Conservation (phyloP, 2,797 vertebrate species). For the Dicrostonyx torquatus region DNA sequence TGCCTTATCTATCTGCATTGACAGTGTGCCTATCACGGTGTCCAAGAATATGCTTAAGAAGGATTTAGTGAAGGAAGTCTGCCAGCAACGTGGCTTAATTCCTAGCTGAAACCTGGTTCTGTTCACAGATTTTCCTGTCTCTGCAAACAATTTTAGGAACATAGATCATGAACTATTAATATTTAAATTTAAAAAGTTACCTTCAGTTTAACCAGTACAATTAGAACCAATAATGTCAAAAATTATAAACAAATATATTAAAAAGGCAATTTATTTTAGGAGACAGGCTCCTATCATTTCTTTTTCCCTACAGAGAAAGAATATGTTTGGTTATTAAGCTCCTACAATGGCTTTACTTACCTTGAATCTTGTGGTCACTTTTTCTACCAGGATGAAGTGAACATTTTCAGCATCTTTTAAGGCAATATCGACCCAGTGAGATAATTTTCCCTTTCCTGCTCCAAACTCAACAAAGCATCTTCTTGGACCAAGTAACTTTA, state of each 20-base stretch:
- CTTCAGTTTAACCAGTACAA: conserved; percentile 18
- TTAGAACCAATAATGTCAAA: conserved; percentile 23
- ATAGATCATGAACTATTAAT: conserved; percentile 1
- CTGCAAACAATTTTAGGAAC: conserved; percentile 55
- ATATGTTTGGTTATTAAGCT: not conserved
- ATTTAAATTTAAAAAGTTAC: conserved; percentile 23
- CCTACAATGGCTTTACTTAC: conserved; percentile 78
- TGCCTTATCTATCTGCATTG: not conserved
- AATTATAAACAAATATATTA: not conserved
- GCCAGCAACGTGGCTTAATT: not conserved
- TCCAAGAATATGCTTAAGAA: not conserved
- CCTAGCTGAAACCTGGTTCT: not conserved
- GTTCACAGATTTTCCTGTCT: conserved; percentile 24
- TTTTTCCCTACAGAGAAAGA: not conserved
- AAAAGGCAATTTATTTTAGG: conserved; percentile 32
- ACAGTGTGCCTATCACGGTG: not conserved
- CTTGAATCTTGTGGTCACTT: conserved; percentile 96
- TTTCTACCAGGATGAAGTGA: conserved; percentile 95
- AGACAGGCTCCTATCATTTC: conserved; percentile 24
- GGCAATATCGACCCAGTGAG: conserved; percentile 95
- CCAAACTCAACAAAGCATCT: conserved; percentile 97
- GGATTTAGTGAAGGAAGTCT: not conserved
- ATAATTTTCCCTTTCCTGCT: conserved; percentile 96
- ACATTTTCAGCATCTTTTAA: conserved; percentile 88
- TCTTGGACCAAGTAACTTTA: conserved; percentile 91